Base-by-base conservation (phyloP, 2,113 vertebrate genomes). In the Caracal caracal region DNA sequence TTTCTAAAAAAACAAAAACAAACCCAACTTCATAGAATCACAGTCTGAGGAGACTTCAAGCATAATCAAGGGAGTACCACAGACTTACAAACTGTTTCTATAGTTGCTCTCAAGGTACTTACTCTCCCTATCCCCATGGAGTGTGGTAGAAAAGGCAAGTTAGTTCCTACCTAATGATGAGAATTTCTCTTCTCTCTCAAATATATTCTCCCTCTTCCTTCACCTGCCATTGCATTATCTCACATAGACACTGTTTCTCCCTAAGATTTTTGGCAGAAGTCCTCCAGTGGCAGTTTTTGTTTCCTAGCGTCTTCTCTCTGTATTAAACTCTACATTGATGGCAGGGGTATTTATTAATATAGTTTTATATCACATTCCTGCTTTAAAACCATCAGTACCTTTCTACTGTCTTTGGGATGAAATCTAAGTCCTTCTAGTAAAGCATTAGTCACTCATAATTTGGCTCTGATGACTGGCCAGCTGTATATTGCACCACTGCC, bases 1-100 rank as follows among this genome's bases (percentile, higher is more conserved):
- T 59, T 22, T 59, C 20, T 59, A 17, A 2, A 59, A 59, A 59
- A 59, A 49, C 49, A 49, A 13, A 49, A 49, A 49, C 49, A 49
- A 49, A 49, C 49, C 92, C 53, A 96, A 94, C 90, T 91, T 53
- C 79, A 73, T 79, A 90, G 82, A 93, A 49, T 88, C n/a, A 33
- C 1, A 15, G 33, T 95, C 80, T 94, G 51, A 66, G 47, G 66
- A 79, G 33, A 79, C 1, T 2, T 43, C 71, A 88, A 10, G 89
- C 6, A 10, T 63, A 49, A 89, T 85, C 76, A 88, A 93, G 51
- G 68, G 47, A 94, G 12, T 91, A 66, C 19, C 12, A 63, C 11
- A 5, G 43, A 94, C 49, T 65, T 40, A 22, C 12, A 16, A 30
- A 47, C 6, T 70, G 13, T 70, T 51, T 76, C 47, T 83, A 28